Conservation (phyloP, 2,113 vertebrate genomes). For the Shinisaurus crocodilurus region DNA sequence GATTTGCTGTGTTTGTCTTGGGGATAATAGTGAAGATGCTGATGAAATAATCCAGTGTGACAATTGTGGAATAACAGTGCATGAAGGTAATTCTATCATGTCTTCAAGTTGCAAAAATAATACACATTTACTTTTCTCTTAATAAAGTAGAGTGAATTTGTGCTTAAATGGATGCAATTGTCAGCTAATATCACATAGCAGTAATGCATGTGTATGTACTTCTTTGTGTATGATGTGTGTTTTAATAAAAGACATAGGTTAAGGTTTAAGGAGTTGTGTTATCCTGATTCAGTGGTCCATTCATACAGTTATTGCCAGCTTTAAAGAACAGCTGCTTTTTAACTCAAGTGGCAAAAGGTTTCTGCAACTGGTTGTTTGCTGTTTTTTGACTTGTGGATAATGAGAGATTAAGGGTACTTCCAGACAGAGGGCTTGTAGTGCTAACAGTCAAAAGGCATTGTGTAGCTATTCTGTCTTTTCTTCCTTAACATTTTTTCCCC, state of each 20-base stretch:
- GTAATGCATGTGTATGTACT: background rate
- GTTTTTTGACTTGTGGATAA: background rate
- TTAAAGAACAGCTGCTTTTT: background rate
- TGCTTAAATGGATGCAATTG: background rate
- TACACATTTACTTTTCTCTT: slow-evolving; percentile 15
- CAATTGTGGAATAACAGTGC: slow-evolving; percentile 98
- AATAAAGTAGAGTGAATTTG: background rate
- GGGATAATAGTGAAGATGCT: slow-evolving; percentile 98
- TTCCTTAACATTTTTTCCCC: no score
- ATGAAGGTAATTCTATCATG: slow-evolving; percentile 88
- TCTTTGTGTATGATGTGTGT: no score
- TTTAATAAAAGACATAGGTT: background rate
- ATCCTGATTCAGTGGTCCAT: background rate
- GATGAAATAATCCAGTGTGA: slow-evolving; percentile 99
- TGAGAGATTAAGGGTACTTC: background rate
- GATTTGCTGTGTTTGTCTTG: slow-evolving; percentile 98
- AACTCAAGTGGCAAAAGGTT: background rate
- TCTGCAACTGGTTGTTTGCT: background rate
- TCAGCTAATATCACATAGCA: background rate
- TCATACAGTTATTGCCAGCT: background rate
- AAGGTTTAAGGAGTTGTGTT: background rate
- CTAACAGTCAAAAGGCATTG: no score
- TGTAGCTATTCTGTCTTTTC: no score
- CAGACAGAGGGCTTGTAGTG: no score
- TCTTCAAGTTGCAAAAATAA: slow-evolving; percentile 28